Evolutionary conservation across 2,888 invertebrate genomes (phyloP).

Genomic region (Phalangium opilio): DNA sequence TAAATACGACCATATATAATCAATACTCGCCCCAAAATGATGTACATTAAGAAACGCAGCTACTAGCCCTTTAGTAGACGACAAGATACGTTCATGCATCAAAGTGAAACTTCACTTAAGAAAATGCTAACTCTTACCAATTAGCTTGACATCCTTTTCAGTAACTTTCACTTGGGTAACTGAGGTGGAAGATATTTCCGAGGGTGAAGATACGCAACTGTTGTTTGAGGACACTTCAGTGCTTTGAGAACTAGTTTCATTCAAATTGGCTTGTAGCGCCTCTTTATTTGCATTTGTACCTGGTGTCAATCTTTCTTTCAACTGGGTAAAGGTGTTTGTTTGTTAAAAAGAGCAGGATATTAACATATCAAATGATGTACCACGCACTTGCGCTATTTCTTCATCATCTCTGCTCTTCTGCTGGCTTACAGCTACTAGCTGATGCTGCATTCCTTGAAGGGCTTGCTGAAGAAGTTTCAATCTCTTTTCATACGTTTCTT

Average conservation of each 20-base stretch:
- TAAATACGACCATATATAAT: slow-evolving; percentile 79
- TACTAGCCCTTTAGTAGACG: slow-evolving; percentile 42
- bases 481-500: slow-evolving; percentile 71
- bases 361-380: no score
- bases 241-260: no score
- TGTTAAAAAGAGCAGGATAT: no score
- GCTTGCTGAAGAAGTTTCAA: slow-evolving; percentile 53
- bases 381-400: slow-evolving; percentile 3
- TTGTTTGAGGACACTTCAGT: no score
- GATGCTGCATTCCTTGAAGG: slow-evolving; percentile 33
- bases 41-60: slow-evolving; percentile 83
- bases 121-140: slow-evolving; percentile 23
- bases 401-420: slow-evolving; percentile 6
- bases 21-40: slow-evolving; percentile 77
- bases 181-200: neutral
- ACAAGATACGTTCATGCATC: neutral
- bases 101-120: no score
- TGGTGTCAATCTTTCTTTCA: no score
- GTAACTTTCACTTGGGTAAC: slow-evolving; percentile 6
- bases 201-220: neutral
- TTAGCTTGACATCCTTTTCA: slow-evolving; percentile 26
- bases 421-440: slow-evolving; percentile 4
- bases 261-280: no score
- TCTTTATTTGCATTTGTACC: no score
- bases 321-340: neutral